Evolutionary conservation across 2,113 vertebrate genomes (phyloP).

Genomic region (Australoheros scitulus): DNA sequence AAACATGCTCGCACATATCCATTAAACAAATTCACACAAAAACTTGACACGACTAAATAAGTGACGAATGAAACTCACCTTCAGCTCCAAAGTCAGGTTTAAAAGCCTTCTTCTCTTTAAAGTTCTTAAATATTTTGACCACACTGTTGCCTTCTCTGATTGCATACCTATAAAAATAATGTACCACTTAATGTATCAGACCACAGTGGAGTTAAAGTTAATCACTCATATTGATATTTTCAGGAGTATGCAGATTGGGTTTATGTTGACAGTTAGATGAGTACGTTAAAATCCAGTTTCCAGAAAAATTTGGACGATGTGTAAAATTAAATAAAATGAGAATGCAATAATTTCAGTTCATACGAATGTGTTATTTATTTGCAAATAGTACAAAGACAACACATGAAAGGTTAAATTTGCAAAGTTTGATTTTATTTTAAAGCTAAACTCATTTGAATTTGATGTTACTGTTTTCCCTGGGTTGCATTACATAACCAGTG

Average conservation of each 20-base stretch:
- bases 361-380: not conserved
- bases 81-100: conserved; percentile 99
- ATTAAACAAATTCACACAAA: not conserved
- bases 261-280: not conserved
- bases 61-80: conserved; percentile 75
- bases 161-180: conserved; percentile 84
- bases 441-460: no score
- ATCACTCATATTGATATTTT: not conserved
- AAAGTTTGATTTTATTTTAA: not conserved
- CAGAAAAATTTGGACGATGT: not conserved
- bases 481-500: not conserved
- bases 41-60: not conserved
- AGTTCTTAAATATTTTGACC: conserved; percentile 99
- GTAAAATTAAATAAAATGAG: not conserved
- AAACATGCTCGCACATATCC: not conserved
- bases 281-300: not conserved
- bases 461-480: not conserved
- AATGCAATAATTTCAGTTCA: not conserved
- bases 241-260: not conserved
- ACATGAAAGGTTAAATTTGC: not conserved
- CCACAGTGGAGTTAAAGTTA: not conserved
- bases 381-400: not conserved
- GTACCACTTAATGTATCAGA: not conserved
- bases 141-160: conserved; percentile 96
- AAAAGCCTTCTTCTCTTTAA: conserved; percentile 98